phyloP scores from a whole-genome alignment of 2,113 vertebrate species.

The Neodontobutis hainanensis region DNA sequence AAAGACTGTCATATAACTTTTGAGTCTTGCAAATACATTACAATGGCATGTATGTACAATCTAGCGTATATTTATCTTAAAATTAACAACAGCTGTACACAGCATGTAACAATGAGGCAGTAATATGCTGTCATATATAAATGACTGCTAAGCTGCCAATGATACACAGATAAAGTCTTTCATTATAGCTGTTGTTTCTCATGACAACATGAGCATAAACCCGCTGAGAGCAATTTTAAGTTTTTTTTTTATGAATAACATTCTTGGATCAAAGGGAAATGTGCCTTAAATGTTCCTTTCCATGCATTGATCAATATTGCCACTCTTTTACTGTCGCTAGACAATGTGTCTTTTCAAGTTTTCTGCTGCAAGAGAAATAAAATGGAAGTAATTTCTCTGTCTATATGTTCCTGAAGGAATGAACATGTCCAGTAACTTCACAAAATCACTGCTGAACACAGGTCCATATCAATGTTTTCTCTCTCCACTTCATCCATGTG shows the following conservation, averaged over 20 bases:
- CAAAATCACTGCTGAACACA: conserved; percentile 48
- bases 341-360: conserved; percentile 57
- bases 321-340: conserved; percentile 51
- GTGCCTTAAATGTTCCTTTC: conserved; percentile 35
- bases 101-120: conserved; percentile 37
- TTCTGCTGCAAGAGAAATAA: conserved; percentile 38
- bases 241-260: conserved; percentile 2
- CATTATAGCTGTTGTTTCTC: conserved; percentile 47
- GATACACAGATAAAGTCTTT: conserved; percentile 44
- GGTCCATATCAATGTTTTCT: conserved; percentile 42
- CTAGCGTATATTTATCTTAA: conserved; percentile 24
- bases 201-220: conserved; percentile 48
- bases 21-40: conserved; percentile 43
- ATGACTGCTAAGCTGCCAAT: conserved; percentile 49
- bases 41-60: conserved; percentile 41
- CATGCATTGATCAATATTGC: conserved; percentile 35
- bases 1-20: conserved; percentile 44
- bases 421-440: conserved; percentile 36
- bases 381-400: conserved; percentile 57
- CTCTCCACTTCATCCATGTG: conserved; percentile 16
- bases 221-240: conserved; percentile 34
- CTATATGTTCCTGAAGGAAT: conserved; percentile 41
- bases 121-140: conserved; percentile 42
- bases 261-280: conserved; percentile 49
- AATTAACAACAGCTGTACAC: conserved; percentile 46